These are phyloP conservation scores for Sinocyclocheilus anophthalmus DNA, from an alignment of 2,113 vertebrate genomes.

Conservation along the genomic window DNA sequence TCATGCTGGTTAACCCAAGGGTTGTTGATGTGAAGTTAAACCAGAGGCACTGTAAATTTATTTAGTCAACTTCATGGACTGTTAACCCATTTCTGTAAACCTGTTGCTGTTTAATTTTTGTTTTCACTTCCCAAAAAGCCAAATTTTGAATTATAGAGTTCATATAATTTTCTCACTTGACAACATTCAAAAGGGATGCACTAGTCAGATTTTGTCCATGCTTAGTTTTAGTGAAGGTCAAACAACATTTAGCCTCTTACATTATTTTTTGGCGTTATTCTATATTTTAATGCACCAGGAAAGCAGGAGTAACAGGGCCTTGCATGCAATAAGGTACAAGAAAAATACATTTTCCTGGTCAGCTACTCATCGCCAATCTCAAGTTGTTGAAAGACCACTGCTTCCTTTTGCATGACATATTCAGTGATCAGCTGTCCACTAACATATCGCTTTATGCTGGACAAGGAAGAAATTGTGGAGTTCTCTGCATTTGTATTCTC, in stretches of 20 bases:
- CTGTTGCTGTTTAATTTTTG: neutral
- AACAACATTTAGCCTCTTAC: conserved; percentile 44
- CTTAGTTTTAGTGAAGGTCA: conserved; percentile 62
- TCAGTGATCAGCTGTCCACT: conserved; percentile 63
- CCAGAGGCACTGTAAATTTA: conserved; percentile 37
- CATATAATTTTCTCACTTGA: conserved; percentile 33
- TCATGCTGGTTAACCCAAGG: conserved; percentile 36
- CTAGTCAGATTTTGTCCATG: conserved; percentile 52
- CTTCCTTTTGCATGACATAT: conserved; percentile 73
- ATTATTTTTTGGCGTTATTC: conserved; percentile 61
- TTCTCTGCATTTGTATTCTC: conserved; percentile 67
- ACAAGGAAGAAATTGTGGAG: conserved; percentile 71
- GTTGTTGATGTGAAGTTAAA: conserved; percentile 39
- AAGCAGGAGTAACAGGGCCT: conserved; percentile 63
- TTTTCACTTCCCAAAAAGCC: conserved; percentile 34
- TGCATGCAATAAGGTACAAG: conserved; percentile 69
- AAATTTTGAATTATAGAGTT: conserved; percentile 36
- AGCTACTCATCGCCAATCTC: conserved; percentile 54
- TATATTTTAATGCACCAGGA: conserved; percentile 65
- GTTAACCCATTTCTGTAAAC: conserved; percentile 51
- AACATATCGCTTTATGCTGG: conserved; percentile 73
- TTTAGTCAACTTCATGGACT: conserved; percentile 46
- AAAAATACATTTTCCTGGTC: conserved; percentile 47
- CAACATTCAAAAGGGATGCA: conserved; percentile 62
- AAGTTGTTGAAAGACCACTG: conserved; percentile 58